These are phyloP conservation scores for Aspidiotus rigidus DNA, from an alignment of 2,888 invertebrate genomes.

Conservation along the genomic window DNA sequence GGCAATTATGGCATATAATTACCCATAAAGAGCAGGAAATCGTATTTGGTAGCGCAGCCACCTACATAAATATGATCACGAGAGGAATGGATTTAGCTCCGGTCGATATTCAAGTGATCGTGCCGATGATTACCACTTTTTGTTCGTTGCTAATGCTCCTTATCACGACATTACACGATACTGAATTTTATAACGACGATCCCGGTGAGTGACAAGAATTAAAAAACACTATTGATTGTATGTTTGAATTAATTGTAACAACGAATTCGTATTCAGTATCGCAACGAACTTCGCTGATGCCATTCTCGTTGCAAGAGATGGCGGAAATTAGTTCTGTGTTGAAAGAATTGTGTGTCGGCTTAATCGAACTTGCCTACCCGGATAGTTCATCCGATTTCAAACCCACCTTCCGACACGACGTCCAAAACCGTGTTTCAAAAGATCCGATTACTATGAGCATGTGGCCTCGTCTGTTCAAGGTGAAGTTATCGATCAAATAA, in stretches of 20 bases:
- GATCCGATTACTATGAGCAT: conserved; percentile 41
- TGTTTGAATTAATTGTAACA: not conserved
- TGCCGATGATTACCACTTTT: conserved; percentile 73
- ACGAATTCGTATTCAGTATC: not conserved
- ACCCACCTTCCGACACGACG: conserved; percentile 40
- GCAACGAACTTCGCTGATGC: conserved; percentile 43
- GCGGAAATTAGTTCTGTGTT: conserved; percentile 61
- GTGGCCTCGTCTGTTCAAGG: conserved; percentile 73
- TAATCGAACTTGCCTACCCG: conserved; percentile 78
- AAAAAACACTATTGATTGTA: not conserved
- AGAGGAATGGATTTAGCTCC: conserved; percentile 55
- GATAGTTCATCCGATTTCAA: conserved; percentile 52
- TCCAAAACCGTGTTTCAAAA: conserved; percentile 41
- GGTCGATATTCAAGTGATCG: conserved; percentile 56
- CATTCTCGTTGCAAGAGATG: conserved; percentile 66
- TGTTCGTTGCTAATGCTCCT: conserved; percentile 71
- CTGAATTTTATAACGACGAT: conserved; percentile 61
- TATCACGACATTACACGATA: conserved; percentile 74
- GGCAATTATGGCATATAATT: conserved; percentile 59
- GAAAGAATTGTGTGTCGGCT: conserved; percentile 70
- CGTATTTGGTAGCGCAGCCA: conserved; percentile 47
- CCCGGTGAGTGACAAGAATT: not conserved
- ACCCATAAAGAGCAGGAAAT: conserved; percentile 46
- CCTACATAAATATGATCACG: conserved; percentile 57
- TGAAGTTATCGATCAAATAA: conserved; percentile 38